Evolutionary conservation across 2,888 invertebrate species (phyloP), one percentile per base, ranked within the genome.

Genomic region (Euspilapteryx auroguttella): DNA sequence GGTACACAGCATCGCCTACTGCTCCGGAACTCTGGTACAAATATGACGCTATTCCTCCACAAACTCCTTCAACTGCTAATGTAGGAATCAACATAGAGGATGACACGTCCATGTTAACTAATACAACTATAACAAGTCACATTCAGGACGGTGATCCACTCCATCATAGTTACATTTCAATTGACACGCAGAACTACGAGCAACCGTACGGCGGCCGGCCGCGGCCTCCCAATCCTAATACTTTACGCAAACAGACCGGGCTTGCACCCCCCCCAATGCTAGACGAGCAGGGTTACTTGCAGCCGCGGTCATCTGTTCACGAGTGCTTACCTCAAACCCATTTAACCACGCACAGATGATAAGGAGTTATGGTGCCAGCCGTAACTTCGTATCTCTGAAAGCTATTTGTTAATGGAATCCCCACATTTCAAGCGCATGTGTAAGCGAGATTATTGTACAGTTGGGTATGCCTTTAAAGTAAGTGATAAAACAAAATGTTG

Each of bases 1-100:
- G 82, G 44, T 87, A 87, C 52, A 85, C 86, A 25, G 83, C 87
- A 23, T 85, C 87, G 28, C 87, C 88, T 28, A 85, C 86, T 37
- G 81, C 83, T 32, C 80, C 82, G 25, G 85, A 85, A 45, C 79
- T 80, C 40, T 87, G 86, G 86, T 85, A 82, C 55, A 85, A 85
- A 63, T 82, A 81, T 42, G 79, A 80, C 33, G 79, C 81, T 12
- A 79, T 82, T 45, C 80, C 81, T 34, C 69, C 75, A 24, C 73
- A 77, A 51, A 66, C 77, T 34, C 68, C 71, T 31, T 78, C 77
- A 38, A 75, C 76, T 34, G 73, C 78, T 39, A 83, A 61, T 42
- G 63, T 59, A 31, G 68, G 62, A 25, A 59, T 73, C 36, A 78
- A 73, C 54, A 47, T 82, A 56, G 68, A 82, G 66, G 71, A 82